Evolutionary conservation across 2,113 vertebrate genomes (phyloP), one percentile per base, ranked within the genome.

Genomic region (Bufo gargarizans): DNA sequence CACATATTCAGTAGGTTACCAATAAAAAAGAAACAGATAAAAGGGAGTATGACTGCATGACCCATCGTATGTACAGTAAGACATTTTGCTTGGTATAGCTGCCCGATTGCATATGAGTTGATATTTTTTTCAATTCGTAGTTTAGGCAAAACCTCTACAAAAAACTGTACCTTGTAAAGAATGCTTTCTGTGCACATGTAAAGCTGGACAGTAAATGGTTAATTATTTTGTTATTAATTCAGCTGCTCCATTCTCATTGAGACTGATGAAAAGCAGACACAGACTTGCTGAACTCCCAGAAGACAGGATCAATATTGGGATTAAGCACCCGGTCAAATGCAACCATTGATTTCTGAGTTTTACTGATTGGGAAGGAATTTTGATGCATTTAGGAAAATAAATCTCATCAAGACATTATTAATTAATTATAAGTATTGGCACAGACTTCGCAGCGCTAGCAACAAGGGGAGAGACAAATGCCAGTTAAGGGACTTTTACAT

Each of bases 261-360:
- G 87, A 77, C 72, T 83, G 80, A 88, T 88, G 80, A 88, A 88
- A 88, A 76, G 58, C 69, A 77, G 58, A 53, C 71, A 59, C 80
- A 83, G 87, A 88, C 86, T 83, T 77, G 80, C 71, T 82, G 80
- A 88, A 88, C 80, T 89, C 87, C 87, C 87, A 53, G 87, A 77
- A 89, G 87, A 89, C 87, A 89, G 56, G 72, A 89, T 89, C 87
- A 84, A 89, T 89, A 89, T 84, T 74, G 82, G 87, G 82, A 89
- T 89, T 89, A 89, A 89, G 87, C 81, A 89, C 87, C 87, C 22
- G 82, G 87, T 89, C 87, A 84, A 84, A 84, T 47, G 82, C 72
- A 77, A 50, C 72, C 87, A 89, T 89, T 78, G 87, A 89, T 89
- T 89, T 84, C 72, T 58, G 16, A 65, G 87, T 84, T 89, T 78